A percentile compares a stretch with the other conserved stretches of the same genome.
Conservation (phyloP, 2,113 vertebrate species). For the Aspiorhynchus laticeps region DNA sequence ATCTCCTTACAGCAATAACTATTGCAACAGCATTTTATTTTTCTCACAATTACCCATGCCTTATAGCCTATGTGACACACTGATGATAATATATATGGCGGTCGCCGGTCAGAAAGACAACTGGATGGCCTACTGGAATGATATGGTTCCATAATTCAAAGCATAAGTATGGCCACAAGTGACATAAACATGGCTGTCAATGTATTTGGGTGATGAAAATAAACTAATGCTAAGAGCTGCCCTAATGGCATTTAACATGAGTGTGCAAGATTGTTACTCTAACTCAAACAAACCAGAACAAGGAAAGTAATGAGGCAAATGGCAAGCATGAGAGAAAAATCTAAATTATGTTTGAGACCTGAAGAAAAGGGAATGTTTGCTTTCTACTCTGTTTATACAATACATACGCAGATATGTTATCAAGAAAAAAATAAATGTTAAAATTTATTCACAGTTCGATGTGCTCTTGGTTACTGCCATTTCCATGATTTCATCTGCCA, state of each 20-base stretch:
- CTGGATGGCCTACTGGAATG: no score
- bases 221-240: neutral
- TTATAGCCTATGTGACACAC: no score
- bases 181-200: neutral
- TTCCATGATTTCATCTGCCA: neutral
- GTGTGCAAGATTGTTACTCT: neutral
- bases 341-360: neutral
- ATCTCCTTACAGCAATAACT: no score
- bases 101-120: no score
- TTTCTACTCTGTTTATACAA: neutral
- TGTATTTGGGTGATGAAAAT: neutral
- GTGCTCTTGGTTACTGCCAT: neutral
- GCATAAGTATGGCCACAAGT: neutral
- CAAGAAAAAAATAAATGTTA: no score
- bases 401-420: neutral
- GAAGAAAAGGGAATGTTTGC: neutral
- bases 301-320: constrained; percentile 11
- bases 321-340: neutral
- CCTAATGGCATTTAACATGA: neutral
- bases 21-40: no score
- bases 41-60: no score
- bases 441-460: neutral
- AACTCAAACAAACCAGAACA: constrained; percentile 10
- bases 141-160: no score
- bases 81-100: no score